Base-by-base conservation (phyloP, 2,113 vertebrate species). In the Herpetotheres cachinnans region DNA sequence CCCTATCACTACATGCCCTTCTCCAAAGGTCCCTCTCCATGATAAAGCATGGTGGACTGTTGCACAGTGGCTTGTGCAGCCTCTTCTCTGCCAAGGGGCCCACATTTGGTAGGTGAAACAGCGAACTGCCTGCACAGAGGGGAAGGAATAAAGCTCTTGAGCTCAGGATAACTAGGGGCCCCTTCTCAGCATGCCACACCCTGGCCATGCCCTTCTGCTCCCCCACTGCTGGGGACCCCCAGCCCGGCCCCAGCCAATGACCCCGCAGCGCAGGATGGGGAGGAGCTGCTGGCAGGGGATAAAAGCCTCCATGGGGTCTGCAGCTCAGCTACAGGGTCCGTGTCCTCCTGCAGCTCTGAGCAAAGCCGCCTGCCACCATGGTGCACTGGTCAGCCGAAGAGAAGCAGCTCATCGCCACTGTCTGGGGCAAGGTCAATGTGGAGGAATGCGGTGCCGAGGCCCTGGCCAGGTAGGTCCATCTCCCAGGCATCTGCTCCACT, bases 371-470 rank as follows among this genome's bases (percentile, higher is more conserved):
- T 25, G 73, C 44, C 95, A 95, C 80, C 96, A 98, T 98, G 98
- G 97, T 98, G 87, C 95, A 98, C 93, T 97, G 97, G 73, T 73
- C 91, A 63, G 54, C 92, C 24, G 72, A 74, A 2, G 98, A 98
- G 97, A 98, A 97, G 93, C 11, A 22, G 34, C 5, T 44, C 3
- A 92, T 98, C 20, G 0, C 3, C 3, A 0, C 4, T 44, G 0
- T 96, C 8, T 98, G 97, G 97, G 0, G 1, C 89, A 97, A 95
- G 81, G 86, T 98, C 70, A 70, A 58, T 0, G 61, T 94, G 44
- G 90, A 89, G 0, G 16, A 62, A 2, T 6, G 94, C 3, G 98
- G 98, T 1, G 97, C 19, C 2, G 97, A 98, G 32, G 49, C 97
- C 46, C 95, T 98, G 86, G 80, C 54, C 96, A 96, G 97, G 98